Percentiles rank a stretch among this genome's conserved stretches.
These are phyloP conservation scores for Dendrolimus houi DNA, from an alignment of 2,888 invertebrate genomes.

Conservation along the genomic window DNA sequence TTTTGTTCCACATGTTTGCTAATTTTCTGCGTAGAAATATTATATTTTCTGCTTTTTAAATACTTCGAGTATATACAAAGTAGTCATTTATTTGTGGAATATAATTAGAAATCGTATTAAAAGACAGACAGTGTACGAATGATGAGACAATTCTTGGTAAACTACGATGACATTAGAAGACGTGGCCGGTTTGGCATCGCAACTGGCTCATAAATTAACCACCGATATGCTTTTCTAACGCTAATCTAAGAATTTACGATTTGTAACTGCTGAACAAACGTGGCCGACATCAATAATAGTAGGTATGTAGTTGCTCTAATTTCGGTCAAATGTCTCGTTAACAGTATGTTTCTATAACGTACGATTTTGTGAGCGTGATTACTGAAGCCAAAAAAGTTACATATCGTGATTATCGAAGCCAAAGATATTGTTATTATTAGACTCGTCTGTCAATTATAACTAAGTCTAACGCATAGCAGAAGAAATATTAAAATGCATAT, in stretches of 20 bases:
- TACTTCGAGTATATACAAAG: conserved; percentile 8
- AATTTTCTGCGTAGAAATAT: too few species aligned
- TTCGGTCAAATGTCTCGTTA: conserved; percentile 18
- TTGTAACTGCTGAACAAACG: conserved; percentile 30
- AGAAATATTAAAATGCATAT: too few species aligned
- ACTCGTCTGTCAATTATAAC: too few species aligned
- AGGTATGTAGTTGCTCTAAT: conserved; percentile 35
- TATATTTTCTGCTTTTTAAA: conserved; percentile 2
- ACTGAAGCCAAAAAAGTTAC: background rate
- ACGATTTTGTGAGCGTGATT: background rate
- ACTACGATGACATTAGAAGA: conserved; percentile 1
- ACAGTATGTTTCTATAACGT: too few species aligned
- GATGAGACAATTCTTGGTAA: conserved; percentile 3
- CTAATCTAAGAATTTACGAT: conserved; percentile 43
- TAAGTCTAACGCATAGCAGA: background rate
- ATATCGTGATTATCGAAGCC: background rate
- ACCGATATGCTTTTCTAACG: conserved; percentile 23
- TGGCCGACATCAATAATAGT: conserved; percentile 49
- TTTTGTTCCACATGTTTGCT: too few species aligned
- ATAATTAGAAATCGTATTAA: background rate
- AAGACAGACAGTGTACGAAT: background rate
- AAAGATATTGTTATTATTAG: too few species aligned
- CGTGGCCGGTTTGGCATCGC: conserved; percentile 28
- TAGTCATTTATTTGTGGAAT: background rate
- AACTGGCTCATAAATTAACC: conserved; percentile 28